These are phyloP conservation scores for Temnothorax curvispinosus DNA, from an alignment of 1,140 invertebrate genomes.

Conservation along the genomic window DNA sequence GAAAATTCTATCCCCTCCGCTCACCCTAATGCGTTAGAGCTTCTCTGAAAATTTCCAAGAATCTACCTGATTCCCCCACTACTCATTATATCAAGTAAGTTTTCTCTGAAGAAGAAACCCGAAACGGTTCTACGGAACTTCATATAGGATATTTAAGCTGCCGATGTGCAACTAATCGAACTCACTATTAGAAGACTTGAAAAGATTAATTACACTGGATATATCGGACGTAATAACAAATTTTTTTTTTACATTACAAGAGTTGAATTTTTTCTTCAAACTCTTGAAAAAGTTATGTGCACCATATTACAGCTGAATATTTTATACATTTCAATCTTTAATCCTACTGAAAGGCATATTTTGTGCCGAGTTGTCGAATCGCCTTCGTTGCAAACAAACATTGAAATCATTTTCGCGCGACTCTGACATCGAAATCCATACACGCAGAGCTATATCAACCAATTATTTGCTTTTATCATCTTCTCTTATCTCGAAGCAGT, in stretches of 20 bases:
- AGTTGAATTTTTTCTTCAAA: not conserved
- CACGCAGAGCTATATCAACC: not conserved
- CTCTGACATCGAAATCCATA: not conserved
- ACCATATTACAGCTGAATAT: too few relatives aligned
- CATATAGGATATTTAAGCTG: not conserved
- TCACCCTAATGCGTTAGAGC: not conserved
- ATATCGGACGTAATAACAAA: not conserved
- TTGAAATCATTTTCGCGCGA: not conserved
- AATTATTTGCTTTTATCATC: not conserved
- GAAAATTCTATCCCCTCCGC: not conserved
- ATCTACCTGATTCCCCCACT: too few relatives aligned
- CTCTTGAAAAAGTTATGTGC: not conserved
- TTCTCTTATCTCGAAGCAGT: conserved; percentile 13
- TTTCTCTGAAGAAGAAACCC: not conserved
- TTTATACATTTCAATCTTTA: not conserved
- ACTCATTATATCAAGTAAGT: not conserved
- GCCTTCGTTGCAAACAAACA: not conserved
- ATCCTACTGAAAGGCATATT: not conserved
- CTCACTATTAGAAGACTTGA: not conserved
- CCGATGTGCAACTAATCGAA: not conserved
- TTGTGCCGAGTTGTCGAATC: not conserved
- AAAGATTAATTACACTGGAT: not conserved
- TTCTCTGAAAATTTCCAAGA: not conserved
- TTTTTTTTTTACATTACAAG: not conserved
- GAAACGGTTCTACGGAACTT: not conserved